Conservation (phyloP, 2,797 vertebrate species). For the Protosalanx chinensis region DNA sequence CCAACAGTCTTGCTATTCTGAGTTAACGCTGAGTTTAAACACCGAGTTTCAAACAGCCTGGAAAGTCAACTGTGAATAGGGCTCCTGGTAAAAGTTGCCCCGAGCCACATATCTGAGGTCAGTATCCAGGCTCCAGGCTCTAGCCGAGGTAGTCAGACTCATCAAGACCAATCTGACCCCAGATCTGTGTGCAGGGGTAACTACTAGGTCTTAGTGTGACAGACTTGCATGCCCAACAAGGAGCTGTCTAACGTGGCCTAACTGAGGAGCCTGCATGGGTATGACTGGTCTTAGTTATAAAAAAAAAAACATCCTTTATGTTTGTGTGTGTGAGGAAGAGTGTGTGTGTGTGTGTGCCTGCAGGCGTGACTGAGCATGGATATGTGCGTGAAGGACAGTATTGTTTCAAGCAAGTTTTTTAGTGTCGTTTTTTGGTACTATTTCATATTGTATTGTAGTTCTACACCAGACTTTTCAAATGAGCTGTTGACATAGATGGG, state of each 20-base stretch:
- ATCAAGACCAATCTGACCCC: slow-evolving; percentile 12
- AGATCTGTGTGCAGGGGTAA: slow-evolving; percentile 44
- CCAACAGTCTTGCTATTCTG: slow-evolving; percentile 59
- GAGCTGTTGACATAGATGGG: slow-evolving; percentile 56
- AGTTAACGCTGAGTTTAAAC: slow-evolving; percentile 54
- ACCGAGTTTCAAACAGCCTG: slow-evolving; percentile 46
- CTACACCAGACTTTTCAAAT: slow-evolving; percentile 66
- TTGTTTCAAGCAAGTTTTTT: slow-evolving; percentile 68
- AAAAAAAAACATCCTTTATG: slow-evolving; percentile 52
- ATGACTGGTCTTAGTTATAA: slow-evolving; percentile 59
- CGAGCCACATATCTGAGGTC: slow-evolving; percentile 47
- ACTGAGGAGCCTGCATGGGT: slow-evolving; percentile 67
- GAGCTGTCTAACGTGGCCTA: slow-evolving; percentile 60
- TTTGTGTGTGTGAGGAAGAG: slow-evolving; percentile 3
- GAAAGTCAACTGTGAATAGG: slow-evolving; percentile 9
- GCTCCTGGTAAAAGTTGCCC: slow-evolving; percentile 43
- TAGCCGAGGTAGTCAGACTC: background rate
- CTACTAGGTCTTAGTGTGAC: slow-evolving; percentile 50
- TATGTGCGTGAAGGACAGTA: slow-evolving; percentile 56
- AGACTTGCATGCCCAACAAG: slow-evolving; percentile 65
- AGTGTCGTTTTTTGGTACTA: slow-evolving; percentile 70
- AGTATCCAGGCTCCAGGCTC: slow-evolving; percentile 6
- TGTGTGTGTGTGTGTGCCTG: slow-evolving; percentile 19
- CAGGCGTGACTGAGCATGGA: slow-evolving; percentile 35
- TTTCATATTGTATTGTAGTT: slow-evolving; percentile 69